Base-by-base conservation (phyloP, 2,888 invertebrate species). In the Cynaeus angustus region DNA sequence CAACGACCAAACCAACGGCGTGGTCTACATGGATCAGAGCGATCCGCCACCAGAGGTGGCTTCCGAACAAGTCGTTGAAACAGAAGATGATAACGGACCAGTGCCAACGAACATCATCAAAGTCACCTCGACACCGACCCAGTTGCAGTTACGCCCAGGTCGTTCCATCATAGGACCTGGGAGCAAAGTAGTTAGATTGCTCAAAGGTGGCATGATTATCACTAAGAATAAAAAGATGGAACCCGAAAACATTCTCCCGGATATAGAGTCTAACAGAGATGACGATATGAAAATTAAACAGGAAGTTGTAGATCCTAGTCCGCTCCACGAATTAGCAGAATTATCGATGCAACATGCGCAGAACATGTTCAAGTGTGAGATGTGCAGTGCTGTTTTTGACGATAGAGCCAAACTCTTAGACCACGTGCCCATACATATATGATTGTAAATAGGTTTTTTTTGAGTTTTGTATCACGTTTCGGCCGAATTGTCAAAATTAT, bases 361-460 rank as follows among this genome's bases (percentile, higher is more conserved):
- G 71, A 84, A 81, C 72, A 76, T 91, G 45, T 93, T 89, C 84
- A 91, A 91, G 75, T 95, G 95, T 82, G 94, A 94, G 83, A 94
- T 95, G 92, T 95, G 95, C 83, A 89, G 91, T 62, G 89, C 91
- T 52, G 89, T 91, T 75, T 95, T 95, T 84, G 86, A 90, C 7
- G 91, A 91, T 72, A 89, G 93, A 56, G 91, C 92, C 56, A 92
- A 93, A 74, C 84, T 92, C 45, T 85, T 94, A 72, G 87, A 92
- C 64, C 94, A 95, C 85, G 94, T 94, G 78, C 93, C 93, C 65
- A 90, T 94, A 81, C 94, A 95, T 83, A 94, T 95, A 85, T 92
- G 91, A 91, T 87, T 85, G 79, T 81, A 81, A 78, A 65, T 67
- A 50, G 12, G 30, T 62, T 61, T n/a, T 26, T n/a, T 21, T 45